Conservation (phyloP, 1,140 invertebrate species). For the Anastrepha obliqua region DNA sequence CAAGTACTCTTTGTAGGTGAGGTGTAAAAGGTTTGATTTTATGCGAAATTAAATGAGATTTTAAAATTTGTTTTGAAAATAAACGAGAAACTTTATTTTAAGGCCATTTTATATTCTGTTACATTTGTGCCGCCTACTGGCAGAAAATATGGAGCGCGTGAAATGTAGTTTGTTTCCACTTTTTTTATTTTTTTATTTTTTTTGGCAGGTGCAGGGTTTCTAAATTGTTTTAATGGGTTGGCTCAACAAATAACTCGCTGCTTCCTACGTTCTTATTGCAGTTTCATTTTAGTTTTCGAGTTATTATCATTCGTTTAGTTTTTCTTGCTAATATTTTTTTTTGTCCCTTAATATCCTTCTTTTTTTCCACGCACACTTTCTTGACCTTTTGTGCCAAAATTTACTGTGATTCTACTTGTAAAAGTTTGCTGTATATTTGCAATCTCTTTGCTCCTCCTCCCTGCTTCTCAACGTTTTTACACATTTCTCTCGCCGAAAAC, state of each 20-base stretch:
- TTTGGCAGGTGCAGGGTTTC: no score
- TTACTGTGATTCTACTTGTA: neutral
- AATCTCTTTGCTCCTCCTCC: no score
- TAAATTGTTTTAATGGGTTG: no score
- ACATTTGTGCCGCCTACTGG: neutral
- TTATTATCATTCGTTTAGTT: neutral
- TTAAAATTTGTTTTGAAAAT: neutral
- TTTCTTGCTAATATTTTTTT: neutral
- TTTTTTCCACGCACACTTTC: neutral
- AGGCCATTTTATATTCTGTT: conserved; percentile 16
- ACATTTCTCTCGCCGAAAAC: no score
- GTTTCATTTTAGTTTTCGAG: no score
- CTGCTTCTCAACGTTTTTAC: no score
- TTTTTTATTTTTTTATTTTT: no score
- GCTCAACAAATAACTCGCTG: no score
- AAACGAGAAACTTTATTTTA: conserved; percentile 17
- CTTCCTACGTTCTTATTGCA: no score
- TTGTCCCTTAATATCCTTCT: neutral
- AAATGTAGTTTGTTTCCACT: neutral
- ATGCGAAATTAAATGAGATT: neutral
- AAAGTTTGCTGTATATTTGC: no score
- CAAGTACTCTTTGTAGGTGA: neutral
- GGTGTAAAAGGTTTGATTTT: neutral
- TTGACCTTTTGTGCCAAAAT: neutral
- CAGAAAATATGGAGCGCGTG: neutral